Evolutionary conservation across 1,140 invertebrate species (phyloP).

Genomic region (Trichoplusia ni): DNA sequence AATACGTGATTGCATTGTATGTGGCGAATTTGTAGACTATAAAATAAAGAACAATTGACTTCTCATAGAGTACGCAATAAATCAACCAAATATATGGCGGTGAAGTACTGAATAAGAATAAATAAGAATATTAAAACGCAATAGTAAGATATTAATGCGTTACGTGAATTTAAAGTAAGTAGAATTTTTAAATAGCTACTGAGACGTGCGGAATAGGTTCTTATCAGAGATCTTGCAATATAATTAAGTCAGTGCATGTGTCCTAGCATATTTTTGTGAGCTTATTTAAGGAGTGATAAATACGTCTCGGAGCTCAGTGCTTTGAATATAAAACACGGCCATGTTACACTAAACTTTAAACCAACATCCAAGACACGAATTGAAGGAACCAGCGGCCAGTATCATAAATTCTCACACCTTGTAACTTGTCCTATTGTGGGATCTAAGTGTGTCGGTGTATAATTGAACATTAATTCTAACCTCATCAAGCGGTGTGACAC

Average conservation of each 20-base stretch:
- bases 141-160: constrained; percentile 1
- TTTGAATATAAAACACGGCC: not conserved
- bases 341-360: not conserved
- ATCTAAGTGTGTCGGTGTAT: too few relatives aligned
- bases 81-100: constrained; percentile 6
- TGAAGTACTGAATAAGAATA: constrained; percentile 24
- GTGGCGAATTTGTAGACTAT: constrained; percentile 6
- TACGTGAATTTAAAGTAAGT: constrained; percentile 2
- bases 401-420: too few relatives aligned
- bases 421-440: too few relatives aligned
- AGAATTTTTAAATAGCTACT: not conserved
- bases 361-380: not conserved
- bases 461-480: too few relatives aligned
- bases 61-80: constrained; percentile 3
- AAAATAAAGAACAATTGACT: constrained; percentile 11
- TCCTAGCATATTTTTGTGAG: not conserved
- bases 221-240: constrained; percentile 3
- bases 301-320: not conserved
- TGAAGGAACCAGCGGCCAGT: too few relatives aligned
- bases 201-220: not conserved
- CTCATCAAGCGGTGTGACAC: too few relatives aligned
- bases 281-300: constrained; percentile 10
- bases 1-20: constrained; percentile 25
- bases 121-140: constrained; percentile 29
- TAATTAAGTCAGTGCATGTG: constrained; percentile 20